Evolutionary conservation across 2,113 vertebrate genomes (phyloP).

Genomic region (Hyperoodon ampullatus): DNA sequence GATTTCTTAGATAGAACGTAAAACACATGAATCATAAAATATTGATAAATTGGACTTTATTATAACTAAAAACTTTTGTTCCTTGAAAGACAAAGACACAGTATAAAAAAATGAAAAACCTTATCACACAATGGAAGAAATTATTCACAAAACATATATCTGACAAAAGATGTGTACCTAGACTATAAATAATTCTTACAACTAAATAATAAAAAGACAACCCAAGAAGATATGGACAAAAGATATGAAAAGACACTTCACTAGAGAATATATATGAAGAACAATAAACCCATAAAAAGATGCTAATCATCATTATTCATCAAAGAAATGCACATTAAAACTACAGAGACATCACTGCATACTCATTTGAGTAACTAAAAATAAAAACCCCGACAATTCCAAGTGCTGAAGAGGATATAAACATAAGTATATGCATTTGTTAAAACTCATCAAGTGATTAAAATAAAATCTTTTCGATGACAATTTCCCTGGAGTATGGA

Average conservation of each 20-base stretch:
- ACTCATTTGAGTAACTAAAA: not conserved
- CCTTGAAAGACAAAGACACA: not conserved
- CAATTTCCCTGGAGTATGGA: not conserved
- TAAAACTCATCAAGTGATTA: not conserved
- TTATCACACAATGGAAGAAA: not conserved
- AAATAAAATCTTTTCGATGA: not conserved
- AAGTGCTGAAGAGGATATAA: not conserved
- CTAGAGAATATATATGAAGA: not conserved
- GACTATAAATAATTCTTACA: not conserved
- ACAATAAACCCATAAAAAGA: not conserved
- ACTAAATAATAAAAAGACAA: not conserved
- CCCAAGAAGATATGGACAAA: not conserved
- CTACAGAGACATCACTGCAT: not conserved
- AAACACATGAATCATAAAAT: not conserved
- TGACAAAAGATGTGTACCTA: not conserved
- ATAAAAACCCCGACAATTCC: not conserved
- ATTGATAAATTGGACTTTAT: not conserved
- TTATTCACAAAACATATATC: not conserved
- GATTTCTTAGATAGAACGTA: not conserved
- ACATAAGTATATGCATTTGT: not conserved
- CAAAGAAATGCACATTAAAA: not conserved
- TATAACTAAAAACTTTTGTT: not conserved
- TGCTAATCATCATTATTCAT: not conserved
- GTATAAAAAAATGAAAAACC: not conserved
- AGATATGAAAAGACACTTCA: not conserved